Base-by-base conservation (phyloP, 2,113 vertebrate genomes). In the Canis aureus region DNA sequence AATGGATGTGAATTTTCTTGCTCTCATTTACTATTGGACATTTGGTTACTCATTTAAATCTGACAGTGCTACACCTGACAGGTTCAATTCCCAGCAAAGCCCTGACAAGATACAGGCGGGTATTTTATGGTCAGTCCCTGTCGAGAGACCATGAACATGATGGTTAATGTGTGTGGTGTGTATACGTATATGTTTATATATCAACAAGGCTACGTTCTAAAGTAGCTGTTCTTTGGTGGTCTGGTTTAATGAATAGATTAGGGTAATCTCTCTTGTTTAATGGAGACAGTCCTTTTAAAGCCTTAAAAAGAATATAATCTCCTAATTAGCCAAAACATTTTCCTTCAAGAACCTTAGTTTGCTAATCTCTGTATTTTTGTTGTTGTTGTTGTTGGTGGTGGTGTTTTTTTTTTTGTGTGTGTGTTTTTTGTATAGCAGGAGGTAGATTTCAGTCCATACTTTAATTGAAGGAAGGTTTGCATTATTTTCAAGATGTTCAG, bases 291-390 rank as follows among this genome's bases (percentile, higher is more conserved):
- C 11, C 22, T 91, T 60, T 96, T 81, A 89, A 95, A 27, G 9
- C 11, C 8, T 96, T 97, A 38, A 87, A 71, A 92, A 92, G 83
- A 91, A 94, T 89, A 87, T 95, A 94, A 23, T 93, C 57, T 94
- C 29, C 55, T 91, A 93, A 95, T 96, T 93, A 96, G 88, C 27
- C 38, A 67, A 64, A 84, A 1, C 62, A 73, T 90, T 94, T 23
- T 25, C 19, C 85, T 95, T 95, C 29, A 82, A 59, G 66, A 88
- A 55, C 3, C 83, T 93, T 59, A 25, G 2, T 80, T 95, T 92
- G 57, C 43, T 93, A 27, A 59, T 91, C 71, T 78, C 38, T 19
- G 23, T 93, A 85, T 84, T 29, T 81, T 74, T 38, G 3, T 38
- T 38, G 3, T 38, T 38, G 38, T 38, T 38, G 32, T 23, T 43